Evolutionary conservation across 2,113 vertebrate species (phyloP), one percentile per base, ranked within the genome.

Genomic region (Bombycilla garrulus): DNA sequence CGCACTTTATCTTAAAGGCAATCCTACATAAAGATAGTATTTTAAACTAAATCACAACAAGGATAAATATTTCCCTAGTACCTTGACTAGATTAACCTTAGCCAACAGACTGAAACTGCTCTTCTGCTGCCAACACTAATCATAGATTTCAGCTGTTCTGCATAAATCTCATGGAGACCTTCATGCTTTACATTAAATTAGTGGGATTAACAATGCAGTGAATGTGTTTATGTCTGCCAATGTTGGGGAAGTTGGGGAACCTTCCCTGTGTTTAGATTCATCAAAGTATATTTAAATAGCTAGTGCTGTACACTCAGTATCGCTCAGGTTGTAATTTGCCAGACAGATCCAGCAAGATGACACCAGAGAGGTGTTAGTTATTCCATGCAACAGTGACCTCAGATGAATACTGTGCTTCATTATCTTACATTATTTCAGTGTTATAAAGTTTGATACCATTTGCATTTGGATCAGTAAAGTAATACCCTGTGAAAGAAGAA

Each of bases 51-150:
- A 93, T 48, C 86, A 92, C 81, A 96, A 66, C n/a, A 92, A 93
- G 61, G 69, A 93, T 90, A 90, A 92, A 88, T 86, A 86, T 97
- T 95, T 38, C 47, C 71, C 57, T 84, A 72, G 48, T 87, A 97
- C 57, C 74, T 71, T 79, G 83, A 76, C 92, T 95, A 92, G 87
- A 93, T 97, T 94, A 93, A 88, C 54, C 33, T 94, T 66, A 69
- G 65, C 45, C 72, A 91, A 51, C 69, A 94, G 80, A 89, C 71
- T 92, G 77, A 82, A 97, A 90, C 64, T 57, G 38, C n/a, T 78
- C 54, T 80, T 94, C 83, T 38, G 44, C 23, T 47, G 70, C 79
- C 51, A 67, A 77, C 24, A 40, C 88, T 91, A 94, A 96, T 91
- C 85, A 93, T 2, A 84, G 44, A 61, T 58, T 91, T 95, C 80